Evolutionary conservation across 2,888 invertebrate genomes (phyloP).

Genomic region (Dolichopus griseipennis): DNA sequence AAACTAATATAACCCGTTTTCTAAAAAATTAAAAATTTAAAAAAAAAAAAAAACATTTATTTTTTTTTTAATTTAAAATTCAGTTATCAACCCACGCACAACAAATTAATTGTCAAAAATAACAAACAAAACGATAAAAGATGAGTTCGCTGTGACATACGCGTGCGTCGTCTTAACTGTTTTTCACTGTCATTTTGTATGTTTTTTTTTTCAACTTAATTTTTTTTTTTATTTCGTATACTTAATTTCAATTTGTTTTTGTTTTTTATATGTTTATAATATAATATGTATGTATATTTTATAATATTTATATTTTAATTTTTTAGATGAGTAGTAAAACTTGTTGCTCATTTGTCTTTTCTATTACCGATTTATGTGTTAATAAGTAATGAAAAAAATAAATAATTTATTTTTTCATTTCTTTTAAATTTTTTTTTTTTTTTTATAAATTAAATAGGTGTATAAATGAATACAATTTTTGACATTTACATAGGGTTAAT

Average conservation of each 20-base stretch:
- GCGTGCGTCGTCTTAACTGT: slow-evolving; percentile 6
- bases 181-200: background rate
- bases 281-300: too few relatives aligned
- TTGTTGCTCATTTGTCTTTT: background rate
- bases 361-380: background rate
- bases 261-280: background rate
- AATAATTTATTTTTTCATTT: background rate
- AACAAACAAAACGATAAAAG: background rate
- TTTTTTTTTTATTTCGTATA: background rate
- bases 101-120: slow-evolving; percentile 6
- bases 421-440: too few relatives aligned
- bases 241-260: background rate
- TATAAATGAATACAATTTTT: background rate
- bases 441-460: background rate
- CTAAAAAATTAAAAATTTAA: background rate
- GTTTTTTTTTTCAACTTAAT: background rate
- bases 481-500: background rate
- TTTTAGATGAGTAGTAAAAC: background rate
- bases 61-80: slow-evolving; percentile 3
- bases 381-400: background rate
- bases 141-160: background rate
- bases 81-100: slow-evolving; percentile 1
- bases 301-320: too few relatives aligned
- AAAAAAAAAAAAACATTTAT: background rate
- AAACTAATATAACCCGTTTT: background rate